A percentile compares a stretch with the other conserved stretches of the same genome.
phyloP scores from a whole-genome alignment of 2,797 vertebrate species.

The Meda fulgida region DNA sequence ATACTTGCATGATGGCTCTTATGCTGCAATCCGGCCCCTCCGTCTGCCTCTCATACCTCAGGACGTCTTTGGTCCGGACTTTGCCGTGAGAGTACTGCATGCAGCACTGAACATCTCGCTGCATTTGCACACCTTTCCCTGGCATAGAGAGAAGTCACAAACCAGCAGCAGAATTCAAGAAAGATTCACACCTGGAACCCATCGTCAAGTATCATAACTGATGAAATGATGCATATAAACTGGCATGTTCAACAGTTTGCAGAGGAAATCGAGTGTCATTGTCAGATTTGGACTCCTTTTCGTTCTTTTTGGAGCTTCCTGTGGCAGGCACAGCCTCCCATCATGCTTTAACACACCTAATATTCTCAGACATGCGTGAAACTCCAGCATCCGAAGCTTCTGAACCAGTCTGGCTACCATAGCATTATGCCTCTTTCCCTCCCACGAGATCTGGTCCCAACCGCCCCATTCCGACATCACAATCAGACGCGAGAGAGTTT shows the following conservation, averaged over 20 bases:
- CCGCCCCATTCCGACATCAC: conserved; percentile 32
- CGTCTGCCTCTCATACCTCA: conserved; percentile 83
- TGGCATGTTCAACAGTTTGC: conserved; percentile 24
- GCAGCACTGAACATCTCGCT: conserved; percentile 83
- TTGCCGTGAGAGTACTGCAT: conserved; percentile 84
- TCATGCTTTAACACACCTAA: conserved; percentile 20
- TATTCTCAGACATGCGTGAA: conserved; percentile 49
- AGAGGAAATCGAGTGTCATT: neutral
- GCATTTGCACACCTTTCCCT: conserved; percentile 85
- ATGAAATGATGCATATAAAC: neutral
- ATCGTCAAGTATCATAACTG: conserved; percentile 5
- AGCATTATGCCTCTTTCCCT: conserved; percentile 29
- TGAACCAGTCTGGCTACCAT: conserved; percentile 31
- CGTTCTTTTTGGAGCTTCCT: conserved; percentile 25
- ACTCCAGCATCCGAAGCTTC: conserved; percentile 43
- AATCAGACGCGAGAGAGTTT: conserved; percentile 53
- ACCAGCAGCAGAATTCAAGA: conserved; percentile 53
- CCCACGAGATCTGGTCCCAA: conserved; percentile 42
- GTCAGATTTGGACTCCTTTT: conserved; percentile 16
- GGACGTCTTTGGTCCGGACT: conserved; percentile 83
- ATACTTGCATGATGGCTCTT: conserved; percentile 87
- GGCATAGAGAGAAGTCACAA: conserved; percentile 46
- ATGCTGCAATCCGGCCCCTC: conserved; percentile 86
- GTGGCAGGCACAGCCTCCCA: conserved; percentile 26
- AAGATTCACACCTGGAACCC: conserved; percentile 35